phyloP scores from a whole-genome alignment of 2,888 invertebrate species.

The Phoenoteleia sp. region DNA sequence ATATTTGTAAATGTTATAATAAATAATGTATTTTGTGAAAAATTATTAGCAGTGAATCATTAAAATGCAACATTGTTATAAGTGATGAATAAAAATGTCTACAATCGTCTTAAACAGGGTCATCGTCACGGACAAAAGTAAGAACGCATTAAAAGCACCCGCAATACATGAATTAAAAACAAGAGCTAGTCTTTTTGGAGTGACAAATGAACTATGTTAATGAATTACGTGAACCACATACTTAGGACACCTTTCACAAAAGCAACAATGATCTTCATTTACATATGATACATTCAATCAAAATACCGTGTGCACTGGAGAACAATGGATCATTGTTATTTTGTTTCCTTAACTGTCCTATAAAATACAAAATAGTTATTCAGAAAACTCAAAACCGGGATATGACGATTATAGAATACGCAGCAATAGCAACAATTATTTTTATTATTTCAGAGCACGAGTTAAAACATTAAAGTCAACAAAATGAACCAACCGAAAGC shows the following conservation, averaged over 20 bases:
- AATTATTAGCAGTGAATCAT: conserved; percentile 50
- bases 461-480: conserved; percentile 50
- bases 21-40: conserved; percentile 1
- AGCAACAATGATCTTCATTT: conserved; percentile 30
- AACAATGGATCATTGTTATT: conserved; percentile 24
- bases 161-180: conserved; percentile 66
- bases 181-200: conserved; percentile 42
- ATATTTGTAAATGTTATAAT: no score
- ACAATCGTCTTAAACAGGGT: conserved; percentile 46
- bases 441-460: conserved; percentile 38
- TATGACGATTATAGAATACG: conserved; percentile 13
- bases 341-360: not conserved
- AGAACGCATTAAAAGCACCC: conserved; percentile 64
- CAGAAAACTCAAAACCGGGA: conserved; percentile 2
- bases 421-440: conserved; percentile 24
- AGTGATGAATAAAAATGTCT: conserved; percentile 38
- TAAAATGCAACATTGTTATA: conserved; percentile 48
- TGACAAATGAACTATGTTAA: conserved; percentile 35
- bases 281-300: not conserved
- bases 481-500: conserved; percentile 36
- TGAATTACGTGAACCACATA: conserved; percentile 41
- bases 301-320: no score
- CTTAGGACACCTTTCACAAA: conserved; percentile 20
- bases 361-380: conserved; percentile 25
- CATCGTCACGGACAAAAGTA: conserved; percentile 60